phyloP scores from a whole-genome alignment of 23 tunicate genomes.

The Styela clava region DNA sequence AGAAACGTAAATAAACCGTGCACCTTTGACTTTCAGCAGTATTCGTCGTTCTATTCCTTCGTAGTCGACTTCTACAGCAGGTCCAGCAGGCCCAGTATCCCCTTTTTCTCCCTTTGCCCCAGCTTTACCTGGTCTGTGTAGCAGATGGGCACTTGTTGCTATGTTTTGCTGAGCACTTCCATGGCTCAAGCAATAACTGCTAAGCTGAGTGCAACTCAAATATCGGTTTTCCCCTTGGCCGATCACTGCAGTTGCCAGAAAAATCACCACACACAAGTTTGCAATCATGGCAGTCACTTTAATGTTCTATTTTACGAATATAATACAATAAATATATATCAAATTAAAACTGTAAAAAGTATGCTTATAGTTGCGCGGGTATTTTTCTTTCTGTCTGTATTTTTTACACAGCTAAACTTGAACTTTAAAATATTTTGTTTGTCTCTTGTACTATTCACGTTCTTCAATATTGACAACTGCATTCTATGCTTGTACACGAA shows the following conservation, averaged over 20 bases:
- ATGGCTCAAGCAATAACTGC: background rate
- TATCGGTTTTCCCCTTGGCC: background rate
- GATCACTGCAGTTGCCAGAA: background rate
- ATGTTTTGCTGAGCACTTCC: background rate
- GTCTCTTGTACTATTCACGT: too few relatives aligned
- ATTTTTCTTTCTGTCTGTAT: too few relatives aligned
- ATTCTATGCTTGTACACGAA: too few relatives aligned
- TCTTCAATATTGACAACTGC: too few relatives aligned
- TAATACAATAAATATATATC: too few relatives aligned
- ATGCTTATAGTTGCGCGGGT: too few relatives aligned
- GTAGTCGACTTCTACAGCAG: background rate
- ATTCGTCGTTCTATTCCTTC: background rate
- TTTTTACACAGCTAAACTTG: too few relatives aligned
- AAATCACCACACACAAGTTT: background rate
- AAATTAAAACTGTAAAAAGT: too few relatives aligned
- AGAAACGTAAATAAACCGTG: too few relatives aligned
- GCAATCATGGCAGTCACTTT: too few relatives aligned
- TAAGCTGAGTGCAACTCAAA: background rate
- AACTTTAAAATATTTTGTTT: too few relatives aligned
- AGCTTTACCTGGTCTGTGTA: background rate
- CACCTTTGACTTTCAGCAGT: background rate
- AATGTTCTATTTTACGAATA: too few relatives aligned
- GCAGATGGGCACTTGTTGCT: background rate
- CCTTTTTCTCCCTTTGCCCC: background rate
- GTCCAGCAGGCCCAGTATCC: background rate